Evolutionary conservation across 1,140 invertebrate species (phyloP).

Genomic region (Achroia grisella): DNA sequence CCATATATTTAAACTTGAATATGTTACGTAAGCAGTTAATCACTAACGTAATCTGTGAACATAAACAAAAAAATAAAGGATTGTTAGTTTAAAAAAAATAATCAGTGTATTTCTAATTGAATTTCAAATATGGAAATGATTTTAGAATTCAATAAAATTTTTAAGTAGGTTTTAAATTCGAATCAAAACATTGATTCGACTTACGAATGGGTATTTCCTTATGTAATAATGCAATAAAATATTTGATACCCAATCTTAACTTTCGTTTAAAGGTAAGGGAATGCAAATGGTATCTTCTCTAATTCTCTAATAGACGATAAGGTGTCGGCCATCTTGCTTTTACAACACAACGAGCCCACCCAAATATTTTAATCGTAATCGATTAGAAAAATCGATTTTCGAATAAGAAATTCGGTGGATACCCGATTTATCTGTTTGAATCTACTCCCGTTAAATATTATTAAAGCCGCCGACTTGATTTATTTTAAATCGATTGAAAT

Average conservation of each 20-base stretch:
- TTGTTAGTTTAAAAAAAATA: no score
- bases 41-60: no score
- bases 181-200: no score
- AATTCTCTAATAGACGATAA: neutral
- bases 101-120: no score
- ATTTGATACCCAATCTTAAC: neutral
- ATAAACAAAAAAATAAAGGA: no score
- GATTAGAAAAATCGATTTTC: constrained; percentile 1
- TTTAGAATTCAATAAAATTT: no score
- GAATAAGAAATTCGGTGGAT: neutral
- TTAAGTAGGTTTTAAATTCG: no score
- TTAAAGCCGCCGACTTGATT: neutral
- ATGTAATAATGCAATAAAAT: constrained; percentile 2
- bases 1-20: no score
- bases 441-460: neutral
- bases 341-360: neutral
- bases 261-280: neutral
- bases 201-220: neutral
- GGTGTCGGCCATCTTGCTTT: neutral
- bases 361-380: constrained; percentile 1
- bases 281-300: neutral
- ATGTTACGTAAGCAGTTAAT: no score
- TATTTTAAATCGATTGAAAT: neutral
- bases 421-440: neutral
- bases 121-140: no score